A percentile compares a stretch with the other conserved stretches of the same genome.
Evolutionary conservation across 1,140 invertebrate species (phyloP).

Genomic region (Galendromus occidentalis): DNA sequence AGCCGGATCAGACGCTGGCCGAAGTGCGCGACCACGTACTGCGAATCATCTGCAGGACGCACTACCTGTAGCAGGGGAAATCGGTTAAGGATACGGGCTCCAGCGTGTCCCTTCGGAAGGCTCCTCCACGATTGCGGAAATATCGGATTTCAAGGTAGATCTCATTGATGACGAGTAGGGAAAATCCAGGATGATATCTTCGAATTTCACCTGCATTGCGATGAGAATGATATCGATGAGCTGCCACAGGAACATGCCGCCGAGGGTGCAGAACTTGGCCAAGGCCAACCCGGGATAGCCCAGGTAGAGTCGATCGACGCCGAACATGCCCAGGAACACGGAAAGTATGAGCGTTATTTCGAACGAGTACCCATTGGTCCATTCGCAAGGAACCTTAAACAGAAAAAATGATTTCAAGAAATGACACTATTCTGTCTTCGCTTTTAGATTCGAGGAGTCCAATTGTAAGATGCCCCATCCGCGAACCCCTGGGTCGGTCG

Average conservation of each 20-base stretch:
- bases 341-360: constrained; percentile 77
- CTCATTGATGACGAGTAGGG: not conserved
- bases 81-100: not conserved
- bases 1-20: constrained; percentile 62
- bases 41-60: constrained; percentile 84
- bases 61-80: constrained; percentile 38
- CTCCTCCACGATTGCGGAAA: not conserved
- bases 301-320: constrained; percentile 86
- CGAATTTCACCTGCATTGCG: constrained; percentile 46
- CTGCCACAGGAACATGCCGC: constrained; percentile 87
- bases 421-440: not conserved
- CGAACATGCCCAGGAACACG: constrained; percentile 86
- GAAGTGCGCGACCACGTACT: constrained; percentile 82
- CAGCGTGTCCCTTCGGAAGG: too few species aligned
- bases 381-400: constrained; percentile 20
- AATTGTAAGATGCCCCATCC: not conserved
- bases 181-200: too few species aligned
- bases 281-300: constrained; percentile 87
- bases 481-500: not conserved
- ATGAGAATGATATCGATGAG: constrained; percentile 85
- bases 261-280: constrained; percentile 80
- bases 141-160: not conserved
- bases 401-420: not conserved
- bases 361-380: constrained; percentile 75
- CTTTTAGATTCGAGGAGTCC: not conserved